These are phyloP conservation scores for Caenorhabditis panamensis DNA, from an alignment of 2,888 invertebrate genomes.

Conservation along the genomic window DNA sequence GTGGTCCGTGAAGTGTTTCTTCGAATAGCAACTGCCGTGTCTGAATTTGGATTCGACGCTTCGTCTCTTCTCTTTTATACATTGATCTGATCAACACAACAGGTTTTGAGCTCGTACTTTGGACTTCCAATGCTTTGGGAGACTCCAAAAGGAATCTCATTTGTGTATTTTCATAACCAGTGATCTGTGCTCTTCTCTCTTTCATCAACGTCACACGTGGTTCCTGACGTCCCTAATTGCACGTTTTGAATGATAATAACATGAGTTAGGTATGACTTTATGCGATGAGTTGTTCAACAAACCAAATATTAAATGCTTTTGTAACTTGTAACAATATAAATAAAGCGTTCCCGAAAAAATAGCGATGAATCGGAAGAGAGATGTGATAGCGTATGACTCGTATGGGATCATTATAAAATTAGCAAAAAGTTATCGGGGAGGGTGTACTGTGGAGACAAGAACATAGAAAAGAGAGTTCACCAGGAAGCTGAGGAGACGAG, in stretches of 20 bases:
- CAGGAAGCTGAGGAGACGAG: constrained; percentile 46
- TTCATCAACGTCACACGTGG: neutral
- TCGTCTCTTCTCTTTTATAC: neutral
- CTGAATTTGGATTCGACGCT: neutral
- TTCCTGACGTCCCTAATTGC: neutral
- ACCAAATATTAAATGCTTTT: constrained; percentile 12
- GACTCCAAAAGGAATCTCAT: neutral
- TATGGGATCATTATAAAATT: constrained; percentile 32
- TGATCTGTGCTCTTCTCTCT: neutral
- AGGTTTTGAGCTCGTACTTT: neutral
- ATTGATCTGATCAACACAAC: neutral
- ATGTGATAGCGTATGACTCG: constrained; percentile 43
- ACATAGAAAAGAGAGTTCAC: constrained; percentile 31
- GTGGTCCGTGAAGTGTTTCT: constrained; percentile 15
- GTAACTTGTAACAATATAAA: constrained; percentile 23
- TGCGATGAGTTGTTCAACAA: neutral
- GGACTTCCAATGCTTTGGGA: neutral
- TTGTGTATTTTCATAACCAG: neutral
- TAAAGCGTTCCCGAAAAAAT: constrained; percentile 16
- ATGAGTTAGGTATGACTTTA: constrained; percentile 5
- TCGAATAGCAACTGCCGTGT: neutral
- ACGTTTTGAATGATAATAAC: neutral
- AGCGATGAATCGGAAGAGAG: neutral
- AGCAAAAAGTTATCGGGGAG: constrained; percentile 7
- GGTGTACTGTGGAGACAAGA: neutral